phyloP scores from a whole-genome alignment of 1,140 invertebrate genomes.

The Drosophila asahinai region DNA sequence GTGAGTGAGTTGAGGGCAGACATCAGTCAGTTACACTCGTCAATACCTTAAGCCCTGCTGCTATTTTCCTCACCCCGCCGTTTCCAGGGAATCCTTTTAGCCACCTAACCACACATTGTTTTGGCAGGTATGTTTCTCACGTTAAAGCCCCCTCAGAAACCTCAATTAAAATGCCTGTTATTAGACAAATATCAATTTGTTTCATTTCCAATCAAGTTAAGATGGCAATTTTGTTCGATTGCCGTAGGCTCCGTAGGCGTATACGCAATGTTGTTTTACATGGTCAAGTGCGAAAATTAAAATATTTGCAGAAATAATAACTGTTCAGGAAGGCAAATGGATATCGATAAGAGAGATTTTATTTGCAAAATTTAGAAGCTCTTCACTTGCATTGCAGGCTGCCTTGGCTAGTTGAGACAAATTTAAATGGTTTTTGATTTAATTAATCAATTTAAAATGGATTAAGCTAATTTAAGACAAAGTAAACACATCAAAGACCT shows the following conservation, averaged over 20 bases:
- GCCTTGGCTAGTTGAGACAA: no score
- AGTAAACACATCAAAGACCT: no score
- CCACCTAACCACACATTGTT: conserved; percentile 46
- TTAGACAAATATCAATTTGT: conserved; percentile 74
- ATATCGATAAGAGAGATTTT: conserved; percentile 8
- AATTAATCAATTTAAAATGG: not conserved
- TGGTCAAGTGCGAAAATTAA: conserved; percentile 5
- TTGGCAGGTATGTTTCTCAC: conserved; percentile 48
- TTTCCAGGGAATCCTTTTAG: conserved; percentile 7
- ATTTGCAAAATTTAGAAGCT: not conserved
- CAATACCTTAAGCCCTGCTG: conserved; percentile 31
- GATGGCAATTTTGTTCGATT: conserved; percentile 7
- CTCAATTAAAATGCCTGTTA: conserved; percentile 67
- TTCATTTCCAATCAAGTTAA: conserved; percentile 42
- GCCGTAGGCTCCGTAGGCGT: conserved; percentile 17
- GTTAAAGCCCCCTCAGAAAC: conserved; percentile 20
- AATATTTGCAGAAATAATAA: conserved; percentile 20
- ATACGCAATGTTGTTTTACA: conserved; percentile 22
- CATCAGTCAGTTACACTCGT: conserved; percentile 38
- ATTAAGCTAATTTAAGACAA: not conserved
- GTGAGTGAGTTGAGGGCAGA: conserved; percentile 1
- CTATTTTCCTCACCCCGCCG: not conserved
- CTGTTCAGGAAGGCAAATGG: not conserved
- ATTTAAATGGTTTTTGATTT: not conserved
- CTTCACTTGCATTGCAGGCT: not conserved